A percentile compares a stretch with the other conserved stretches of the same genome.
Conservation (phyloP, 2,888 invertebrate species). For the Pandemis cinnamomeana region DNA sequence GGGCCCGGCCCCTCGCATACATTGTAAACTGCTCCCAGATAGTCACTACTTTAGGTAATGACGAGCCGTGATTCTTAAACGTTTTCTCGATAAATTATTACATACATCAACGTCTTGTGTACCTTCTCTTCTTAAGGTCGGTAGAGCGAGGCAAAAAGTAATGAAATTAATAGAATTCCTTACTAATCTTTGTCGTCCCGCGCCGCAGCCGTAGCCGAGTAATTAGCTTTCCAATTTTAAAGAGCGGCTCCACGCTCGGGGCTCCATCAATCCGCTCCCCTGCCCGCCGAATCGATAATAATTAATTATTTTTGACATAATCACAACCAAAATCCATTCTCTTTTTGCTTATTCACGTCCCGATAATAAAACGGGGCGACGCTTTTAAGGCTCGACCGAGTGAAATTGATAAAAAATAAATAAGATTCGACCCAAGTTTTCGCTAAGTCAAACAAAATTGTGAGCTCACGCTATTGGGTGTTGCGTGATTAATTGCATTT, state of each 20-base stretch:
- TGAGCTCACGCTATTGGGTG: slow-evolving; percentile 63
- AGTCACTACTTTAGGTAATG: slow-evolving; percentile 47
- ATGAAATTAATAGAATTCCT: slow-evolving; percentile 51
- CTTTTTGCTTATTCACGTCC: slow-evolving; percentile 88
- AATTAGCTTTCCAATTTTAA: slow-evolving; percentile 82
- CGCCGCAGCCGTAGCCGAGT: slow-evolving; percentile 64
- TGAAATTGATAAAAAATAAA: slow-evolving; percentile 84
- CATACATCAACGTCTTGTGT: not conserved
- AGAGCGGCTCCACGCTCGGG: slow-evolving; percentile 68
- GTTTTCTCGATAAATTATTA: not conserved
- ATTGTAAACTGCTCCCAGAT: slow-evolving; percentile 63
- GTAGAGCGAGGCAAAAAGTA: slow-evolving; percentile 41
- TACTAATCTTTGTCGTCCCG: slow-evolving; percentile 64
- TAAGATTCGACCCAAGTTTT: slow-evolving; percentile 74
- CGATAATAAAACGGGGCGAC: slow-evolving; percentile 83
- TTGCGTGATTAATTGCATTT: slow-evolving; percentile 72
- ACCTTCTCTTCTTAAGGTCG: not conserved
- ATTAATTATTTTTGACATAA: slow-evolving; percentile 90
- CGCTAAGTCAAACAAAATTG: slow-evolving; percentile 78
- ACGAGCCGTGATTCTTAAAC: slow-evolving; percentile 31
- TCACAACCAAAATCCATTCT: slow-evolving; percentile 87
- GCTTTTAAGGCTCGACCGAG: slow-evolving; percentile 76
- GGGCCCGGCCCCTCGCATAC: slow-evolving; percentile 61
- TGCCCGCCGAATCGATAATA: slow-evolving; percentile 85
- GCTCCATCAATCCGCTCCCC: slow-evolving; percentile 78